Evolutionary conservation across 2,113 vertebrate species (phyloP), one percentile per base, ranked within the genome.

Genomic region (Lontra canadensis): DNA sequence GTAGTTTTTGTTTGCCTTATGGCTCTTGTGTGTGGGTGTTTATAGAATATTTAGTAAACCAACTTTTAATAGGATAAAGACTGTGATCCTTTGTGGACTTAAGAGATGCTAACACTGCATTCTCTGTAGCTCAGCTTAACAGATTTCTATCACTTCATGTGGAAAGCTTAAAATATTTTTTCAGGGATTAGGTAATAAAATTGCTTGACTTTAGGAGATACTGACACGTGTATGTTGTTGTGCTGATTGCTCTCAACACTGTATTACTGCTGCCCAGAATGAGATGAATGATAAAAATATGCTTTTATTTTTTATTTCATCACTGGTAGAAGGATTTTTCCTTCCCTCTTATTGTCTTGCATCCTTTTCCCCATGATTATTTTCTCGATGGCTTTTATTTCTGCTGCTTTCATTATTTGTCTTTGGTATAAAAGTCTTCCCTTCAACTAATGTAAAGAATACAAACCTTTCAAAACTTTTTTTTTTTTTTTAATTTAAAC

Each of bases 371-470:
- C 17, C 20, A 17, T 84, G 26, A n/a, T 65, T 94, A 65, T 63
- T 89, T 94, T 93, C 65, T 88, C 4, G 47, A 7, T 94, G 88
- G 57, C 44, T 94, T 97, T 94, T 83, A 90, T 81, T 93, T 91
- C 67, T 84, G 69, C 42, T 79, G 2, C 52, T 94, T 86, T 59
- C 78, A 13, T 88, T 86, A 59, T 84, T 96, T 81, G 21, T 69
- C 26, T 34, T 73, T 83, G 76, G 57, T 80, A 34, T 92, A 78
- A 49, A 84, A 29, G 26, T 36, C 65, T 71, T 29, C 44, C 14
- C 8, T n/a, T 12, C 6, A 82, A 42, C 61, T 83, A 78, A 88
- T 55, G 63, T 18, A 47, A 86, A 67, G 47, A 67, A 76, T 20
- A 78, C 55, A 86, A 44, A 36, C 65, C 5, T 73, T 93, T 79